Percentiles rank a stretch among this genome's conserved stretches.
Evolutionary conservation across 2,113 vertebrate genomes (phyloP).

Genomic region (Mirza zaza): DNA sequence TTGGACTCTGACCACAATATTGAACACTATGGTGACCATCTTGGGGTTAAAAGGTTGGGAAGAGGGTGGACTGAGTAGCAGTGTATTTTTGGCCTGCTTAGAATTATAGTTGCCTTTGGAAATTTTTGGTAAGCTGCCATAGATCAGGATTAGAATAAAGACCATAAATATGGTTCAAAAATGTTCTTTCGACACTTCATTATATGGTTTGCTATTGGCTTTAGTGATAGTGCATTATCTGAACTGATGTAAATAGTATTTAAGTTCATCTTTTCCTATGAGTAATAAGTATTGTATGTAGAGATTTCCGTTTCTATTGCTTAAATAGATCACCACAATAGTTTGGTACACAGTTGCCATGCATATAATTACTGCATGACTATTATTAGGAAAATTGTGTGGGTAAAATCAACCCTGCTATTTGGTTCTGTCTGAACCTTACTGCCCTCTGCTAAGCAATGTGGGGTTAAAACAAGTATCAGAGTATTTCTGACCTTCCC

Average conservation of each 20-base stretch:
- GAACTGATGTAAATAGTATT: constrained; percentile 72
- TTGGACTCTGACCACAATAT: constrained; percentile 35
- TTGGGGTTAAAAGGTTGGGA: constrained; percentile 40
- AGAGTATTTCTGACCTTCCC: neutral
- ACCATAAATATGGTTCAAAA: constrained; percentile 55
- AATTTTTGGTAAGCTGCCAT: constrained; percentile 46
- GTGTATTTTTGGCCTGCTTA: constrained; percentile 54
- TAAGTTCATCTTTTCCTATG: constrained; percentile 71
- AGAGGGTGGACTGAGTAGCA: neutral
- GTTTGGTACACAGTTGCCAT: constrained; percentile 55
- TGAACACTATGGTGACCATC: constrained; percentile 18
- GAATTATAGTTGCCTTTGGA: constrained; percentile 64
- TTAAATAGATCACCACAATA: constrained; percentile 70
- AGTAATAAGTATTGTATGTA: constrained; percentile 71
- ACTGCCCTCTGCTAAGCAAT: constrained; percentile 12
- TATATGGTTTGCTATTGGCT: constrained; percentile 57
- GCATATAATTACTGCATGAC: constrained; percentile 76
- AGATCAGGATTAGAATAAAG: constrained; percentile 66
- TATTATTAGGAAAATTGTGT: constrained; percentile 72
- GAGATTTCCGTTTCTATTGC: constrained; percentile 69
- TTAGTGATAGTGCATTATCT: constrained; percentile 41
- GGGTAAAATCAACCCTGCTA: constrained; percentile 73
- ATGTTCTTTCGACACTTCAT: constrained; percentile 59
- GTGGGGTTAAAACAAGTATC: constrained; percentile 42
- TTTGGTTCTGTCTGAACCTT: constrained; percentile 37